A percentile compares a stretch with the other conserved stretches of the same genome.
phyloP scores from a whole-genome alignment of 2,797 vertebrate species.

The Pipistrellus kuhlii region DNA sequence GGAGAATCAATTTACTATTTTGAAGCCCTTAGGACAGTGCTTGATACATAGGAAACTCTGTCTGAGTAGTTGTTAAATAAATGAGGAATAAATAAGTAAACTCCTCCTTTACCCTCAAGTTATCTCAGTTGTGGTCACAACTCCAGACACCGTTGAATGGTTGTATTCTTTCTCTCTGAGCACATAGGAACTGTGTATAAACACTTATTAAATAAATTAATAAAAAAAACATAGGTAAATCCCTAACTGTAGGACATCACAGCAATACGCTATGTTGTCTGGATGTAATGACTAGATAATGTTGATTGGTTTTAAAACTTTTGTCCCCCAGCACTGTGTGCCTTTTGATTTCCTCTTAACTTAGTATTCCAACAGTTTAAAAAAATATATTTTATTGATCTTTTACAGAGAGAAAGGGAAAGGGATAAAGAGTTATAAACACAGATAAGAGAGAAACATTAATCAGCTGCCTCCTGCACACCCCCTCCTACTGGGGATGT shows the following conservation, averaged over 20 bases:
- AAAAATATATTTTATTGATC: no score
- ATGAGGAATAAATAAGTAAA: background rate
- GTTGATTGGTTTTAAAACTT: background rate
- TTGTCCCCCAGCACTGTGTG: fast-evolving
- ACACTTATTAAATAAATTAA: background rate
- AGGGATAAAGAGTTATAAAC: no score
- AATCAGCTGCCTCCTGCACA: no score
- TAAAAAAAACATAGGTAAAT: background rate
- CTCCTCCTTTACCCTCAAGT: background rate
- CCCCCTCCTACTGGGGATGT: no score
- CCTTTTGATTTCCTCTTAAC: background rate
- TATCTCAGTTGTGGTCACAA: background rate
- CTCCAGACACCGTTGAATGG: background rate
- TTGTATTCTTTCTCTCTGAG: background rate
- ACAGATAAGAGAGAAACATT: no score
- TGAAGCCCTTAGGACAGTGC: background rate
- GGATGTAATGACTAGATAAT: background rate
- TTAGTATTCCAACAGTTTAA: background rate
- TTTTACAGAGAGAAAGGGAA: no score
- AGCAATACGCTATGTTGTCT: background rate
- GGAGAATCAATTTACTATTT: background rate
- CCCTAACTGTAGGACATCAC: background rate
- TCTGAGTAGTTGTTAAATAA: background rate
- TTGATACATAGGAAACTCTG: background rate
- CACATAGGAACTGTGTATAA: background rate